Conservation (phyloP, 2,888 invertebrate species). For the Macropis europaea region DNA sequence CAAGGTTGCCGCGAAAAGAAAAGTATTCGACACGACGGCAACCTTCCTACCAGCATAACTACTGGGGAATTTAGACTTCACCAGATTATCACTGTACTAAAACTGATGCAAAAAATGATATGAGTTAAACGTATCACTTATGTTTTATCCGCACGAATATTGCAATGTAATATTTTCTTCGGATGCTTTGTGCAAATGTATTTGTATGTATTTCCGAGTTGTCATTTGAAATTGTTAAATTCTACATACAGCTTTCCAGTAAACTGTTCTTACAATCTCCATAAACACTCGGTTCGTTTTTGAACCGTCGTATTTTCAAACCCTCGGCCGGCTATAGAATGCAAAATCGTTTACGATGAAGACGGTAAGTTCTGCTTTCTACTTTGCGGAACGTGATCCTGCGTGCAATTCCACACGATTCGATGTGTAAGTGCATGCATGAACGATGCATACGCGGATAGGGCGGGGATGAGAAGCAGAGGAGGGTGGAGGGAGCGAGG, state of each 20-base stretch:
- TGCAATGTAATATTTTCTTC: no score
- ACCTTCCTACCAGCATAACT: no score
- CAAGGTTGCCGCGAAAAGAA: no score
- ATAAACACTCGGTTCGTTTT: slow-evolving; percentile 6
- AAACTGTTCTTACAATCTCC: background rate
- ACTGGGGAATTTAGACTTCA: no score
- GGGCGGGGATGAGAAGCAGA: background rate
- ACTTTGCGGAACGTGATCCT: slow-evolving; percentile 51
- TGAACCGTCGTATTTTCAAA: background rate
- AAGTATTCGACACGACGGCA: no score
- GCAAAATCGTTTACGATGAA: slow-evolving; percentile 3
- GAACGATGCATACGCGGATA: slow-evolving; percentile 13
- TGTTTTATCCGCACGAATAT: no score
- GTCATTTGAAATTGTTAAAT: no score
- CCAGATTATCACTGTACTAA: no score
- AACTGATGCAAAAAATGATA: no score
- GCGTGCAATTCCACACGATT: slow-evolving; percentile 28
- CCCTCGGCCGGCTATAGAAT: background rate
- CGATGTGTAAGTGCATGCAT: slow-evolving; percentile 11
- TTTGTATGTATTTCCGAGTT: no score
- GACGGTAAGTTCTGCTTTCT: slow-evolving; percentile 39
- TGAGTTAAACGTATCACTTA: background rate
- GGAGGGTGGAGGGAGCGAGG: slow-evolving; percentile 16
- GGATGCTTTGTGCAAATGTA: no score
- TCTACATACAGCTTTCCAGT: no score